Evolutionary conservation across 2,797 vertebrate species (phyloP), one percentile per base, ranked within the genome.

Genomic region (Limnodromus scolopaceus): DNA sequence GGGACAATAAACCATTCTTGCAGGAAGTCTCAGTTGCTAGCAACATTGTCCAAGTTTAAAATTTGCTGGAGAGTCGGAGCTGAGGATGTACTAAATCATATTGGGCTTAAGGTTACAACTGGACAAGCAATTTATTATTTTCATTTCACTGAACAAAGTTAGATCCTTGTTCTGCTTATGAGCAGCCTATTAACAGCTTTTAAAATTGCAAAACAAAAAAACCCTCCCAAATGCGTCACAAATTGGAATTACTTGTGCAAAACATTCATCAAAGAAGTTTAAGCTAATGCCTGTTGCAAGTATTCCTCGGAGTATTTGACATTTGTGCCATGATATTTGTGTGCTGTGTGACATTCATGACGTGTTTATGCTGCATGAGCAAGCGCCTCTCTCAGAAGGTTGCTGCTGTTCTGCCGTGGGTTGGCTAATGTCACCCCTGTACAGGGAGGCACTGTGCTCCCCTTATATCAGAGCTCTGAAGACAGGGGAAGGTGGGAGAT

Each of bases 1-100:
- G 90, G 64, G 53, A 95, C 88, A 95, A 92, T 72, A 77, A 93
- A 53, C 63, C 25, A 75, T 96, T 96, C 90, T 94, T 93, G 32
- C 80, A 70, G 78, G 77, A 88, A 87, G 23, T 69, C 55, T 93
- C 39, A 41, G 48, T 60, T 9, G 4, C n/a, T 30, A 72, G 36
- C 46, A 93, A n/a, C 38, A 41, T 16, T 49, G 27, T 41, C 64
- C 51, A 68, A 93, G 45, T 49, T 94, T 91, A 82, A 95, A 92
- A 82, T 89, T 82, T 94, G 34, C 51, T 74, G 34, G 34, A 7
- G 8, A 79, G 12, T 28, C 63, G 55, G 30, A 89, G 69, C 34
- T 80, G 84, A 91, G 77, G 77, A 75, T 87, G 70, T 68, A 28
- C 41, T 60, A 84, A 71, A 80, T 83, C 48, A 39, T 39, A 60